phyloP scores from a whole-genome alignment of 2,888 invertebrate species.

The Ochropleura plecta region DNA sequence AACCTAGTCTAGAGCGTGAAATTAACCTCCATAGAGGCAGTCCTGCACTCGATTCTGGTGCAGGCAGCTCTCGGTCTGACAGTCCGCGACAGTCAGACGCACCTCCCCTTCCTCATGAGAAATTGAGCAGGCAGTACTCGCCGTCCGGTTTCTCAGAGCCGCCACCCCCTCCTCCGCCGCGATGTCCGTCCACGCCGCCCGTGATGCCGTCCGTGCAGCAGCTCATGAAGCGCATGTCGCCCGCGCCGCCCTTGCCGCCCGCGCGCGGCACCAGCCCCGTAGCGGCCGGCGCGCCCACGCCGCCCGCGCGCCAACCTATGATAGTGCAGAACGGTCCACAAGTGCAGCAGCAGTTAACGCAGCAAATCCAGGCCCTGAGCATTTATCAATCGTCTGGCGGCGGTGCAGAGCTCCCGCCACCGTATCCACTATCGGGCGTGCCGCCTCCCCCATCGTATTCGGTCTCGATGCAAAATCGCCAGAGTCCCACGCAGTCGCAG shows the following conservation, averaged over 20 bases:
- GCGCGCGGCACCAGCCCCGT: conserved; percentile 94
- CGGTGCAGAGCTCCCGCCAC: conserved; percentile 93
- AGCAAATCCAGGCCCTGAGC: conserved; percentile 96
- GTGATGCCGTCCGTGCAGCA: conserved; percentile 92
- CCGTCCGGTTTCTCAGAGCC: conserved; percentile 92
- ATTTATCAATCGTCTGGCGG: conserved; percentile 92
- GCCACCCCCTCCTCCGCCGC: conserved; percentile 94
- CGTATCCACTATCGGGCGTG: conserved; percentile 91
- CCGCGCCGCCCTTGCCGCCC: conserved; percentile 91
- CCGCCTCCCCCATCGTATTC: conserved; percentile 96
- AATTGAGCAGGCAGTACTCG: conserved; percentile 93
- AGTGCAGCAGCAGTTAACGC: conserved; percentile 96
- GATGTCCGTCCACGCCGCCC: conserved; percentile 93
- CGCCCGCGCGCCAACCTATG: conserved; percentile 93
- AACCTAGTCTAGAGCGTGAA: conserved; percentile 97
- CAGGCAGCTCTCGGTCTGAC: conserved; percentile 97
- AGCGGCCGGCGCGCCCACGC: conserved; percentile 88
- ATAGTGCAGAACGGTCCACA: conserved; percentile 95
- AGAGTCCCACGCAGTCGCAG: conserved; percentile 95
- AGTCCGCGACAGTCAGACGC: conserved; percentile 94
- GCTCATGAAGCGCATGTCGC: conserved; percentile 91
- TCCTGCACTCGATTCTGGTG: conserved; percentile 96
- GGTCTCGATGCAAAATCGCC: conserved; percentile 96
- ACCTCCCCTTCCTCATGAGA: conserved; percentile 91
- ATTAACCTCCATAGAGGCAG: conserved; percentile 94